Percentiles rank a stretch among this genome's conserved stretches.
These are phyloP conservation scores for Drosophila mercatorum DNA, from an alignment of 2,888 invertebrate species.

Conservation along the genomic window DNA sequence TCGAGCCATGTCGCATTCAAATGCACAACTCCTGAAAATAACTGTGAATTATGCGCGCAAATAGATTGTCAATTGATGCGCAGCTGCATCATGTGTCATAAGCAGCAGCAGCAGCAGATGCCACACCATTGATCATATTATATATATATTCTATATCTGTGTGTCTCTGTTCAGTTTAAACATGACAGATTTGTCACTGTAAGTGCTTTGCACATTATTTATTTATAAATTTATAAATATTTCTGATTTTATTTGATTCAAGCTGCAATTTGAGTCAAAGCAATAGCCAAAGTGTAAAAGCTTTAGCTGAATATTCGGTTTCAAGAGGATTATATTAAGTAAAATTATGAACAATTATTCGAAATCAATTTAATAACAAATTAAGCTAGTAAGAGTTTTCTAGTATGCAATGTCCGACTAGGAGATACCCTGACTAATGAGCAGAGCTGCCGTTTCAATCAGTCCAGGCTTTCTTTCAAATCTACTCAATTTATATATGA, in stretches of 20 bases:
- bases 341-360: too few species aligned
- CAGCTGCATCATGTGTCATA: slow-evolving; percentile 37
- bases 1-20: slow-evolving; percentile 5
- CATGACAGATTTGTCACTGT: neutral
- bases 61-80: slow-evolving; percentile 52
- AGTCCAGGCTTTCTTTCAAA: too few species aligned
- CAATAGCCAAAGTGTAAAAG: neutral
- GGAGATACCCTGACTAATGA: neutral
- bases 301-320: neutral
- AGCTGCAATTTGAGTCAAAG: neutral
- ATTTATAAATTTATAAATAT: neutral
- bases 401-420: neutral
- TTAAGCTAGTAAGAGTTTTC: neutral
- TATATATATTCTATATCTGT: neutral
- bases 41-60: slow-evolving; percentile 38
- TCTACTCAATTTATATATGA: too few species aligned
- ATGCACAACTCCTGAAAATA: slow-evolving; percentile 31
- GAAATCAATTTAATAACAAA: neutral
- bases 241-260: neutral
- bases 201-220: neutral
- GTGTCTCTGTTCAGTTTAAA: neutral
- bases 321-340: too few species aligned
- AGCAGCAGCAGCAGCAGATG: slow-evolving; percentile 28
- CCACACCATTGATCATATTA: neutral
- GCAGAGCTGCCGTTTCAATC: too few species aligned